Percentiles rank a stretch among this genome's conserved stretches.
These are phyloP conservation scores for Cerceris ruficornis DNA, from an alignment of 2,888 invertebrate species.

Conservation along the genomic window DNA sequence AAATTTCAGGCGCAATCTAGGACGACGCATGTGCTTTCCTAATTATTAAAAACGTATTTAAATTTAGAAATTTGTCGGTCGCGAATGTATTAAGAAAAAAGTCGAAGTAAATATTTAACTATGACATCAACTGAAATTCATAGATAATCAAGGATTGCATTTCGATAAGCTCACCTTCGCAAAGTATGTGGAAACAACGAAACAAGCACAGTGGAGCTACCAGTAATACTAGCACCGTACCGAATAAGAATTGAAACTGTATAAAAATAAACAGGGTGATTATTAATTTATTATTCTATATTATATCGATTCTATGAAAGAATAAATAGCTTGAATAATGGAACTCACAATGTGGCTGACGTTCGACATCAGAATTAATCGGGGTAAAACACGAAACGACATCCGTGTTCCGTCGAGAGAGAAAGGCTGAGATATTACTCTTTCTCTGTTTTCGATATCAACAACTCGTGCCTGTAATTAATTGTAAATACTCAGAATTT, in stretches of 20 bases:
- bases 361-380: slow-evolving; percentile 90
- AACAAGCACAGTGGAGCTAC: slow-evolving; percentile 86
- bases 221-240: slow-evolving; percentile 84
- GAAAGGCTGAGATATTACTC: slow-evolving; percentile 87
- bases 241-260: slow-evolving; percentile 89
- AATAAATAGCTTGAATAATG: slow-evolving; percentile 6
- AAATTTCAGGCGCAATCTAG: slow-evolving; percentile 79
- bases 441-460: slow-evolving; percentile 85
- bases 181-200: slow-evolving; percentile 84
- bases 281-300: neutral
- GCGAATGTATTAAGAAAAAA: too few species aligned
- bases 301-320: neutral
- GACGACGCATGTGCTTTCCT: slow-evolving; percentile 81
- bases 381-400: slow-evolving; percentile 86
- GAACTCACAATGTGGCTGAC: slow-evolving; percentile 88
- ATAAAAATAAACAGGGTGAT: slow-evolving; percentile 63
- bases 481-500: slow-evolving; percentile 3
- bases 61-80: neutral
- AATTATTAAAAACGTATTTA: slow-evolving; percentile 56
- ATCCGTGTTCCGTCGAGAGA: slow-evolving; percentile 88
- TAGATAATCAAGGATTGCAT: neutral
- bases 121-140: too few species aligned
- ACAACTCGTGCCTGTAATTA: slow-evolving; percentile 83
- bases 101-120: too few species aligned
- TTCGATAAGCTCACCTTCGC: slow-evolving; percentile 81